These are phyloP conservation scores for Anastrepha obliqua DNA, from an alignment of 1,140 invertebrate species.

Conservation along the genomic window DNA sequence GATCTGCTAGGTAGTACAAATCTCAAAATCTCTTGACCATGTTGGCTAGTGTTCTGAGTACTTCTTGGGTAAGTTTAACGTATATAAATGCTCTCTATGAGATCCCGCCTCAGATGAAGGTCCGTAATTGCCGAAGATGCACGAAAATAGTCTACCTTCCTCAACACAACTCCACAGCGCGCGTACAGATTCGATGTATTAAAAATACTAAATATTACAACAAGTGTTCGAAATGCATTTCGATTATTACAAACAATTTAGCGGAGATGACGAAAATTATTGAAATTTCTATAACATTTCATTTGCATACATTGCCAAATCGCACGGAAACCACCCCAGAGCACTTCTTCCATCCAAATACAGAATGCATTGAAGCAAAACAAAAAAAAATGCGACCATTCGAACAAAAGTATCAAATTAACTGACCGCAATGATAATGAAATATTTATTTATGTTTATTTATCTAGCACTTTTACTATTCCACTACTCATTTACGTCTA, in stretches of 20 bases:
- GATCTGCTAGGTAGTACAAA: too few relatives aligned
- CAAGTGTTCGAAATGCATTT: slow-evolving; percentile 36
- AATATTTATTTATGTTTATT: slow-evolving; percentile 29
- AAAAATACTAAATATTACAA: neutral
- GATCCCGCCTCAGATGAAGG: too few relatives aligned
- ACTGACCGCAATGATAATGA: slow-evolving; percentile 23
- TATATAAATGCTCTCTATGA: too few relatives aligned
- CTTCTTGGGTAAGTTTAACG: too few relatives aligned
- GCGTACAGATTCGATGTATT: too few relatives aligned
- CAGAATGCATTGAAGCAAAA: neutral
- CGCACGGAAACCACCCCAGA: neutral
- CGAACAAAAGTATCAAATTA: neutral
- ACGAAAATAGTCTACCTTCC: too few relatives aligned
- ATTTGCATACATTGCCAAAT: neutral
- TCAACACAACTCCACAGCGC: too few relatives aligned
- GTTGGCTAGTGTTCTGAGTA: too few relatives aligned
- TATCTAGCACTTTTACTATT: neutral
- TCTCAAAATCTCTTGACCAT: too few relatives aligned
- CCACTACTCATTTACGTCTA: neutral
- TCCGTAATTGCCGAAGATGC: too few relatives aligned
- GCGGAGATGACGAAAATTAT: neutral
- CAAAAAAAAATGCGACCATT: neutral
- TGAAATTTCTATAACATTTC: neutral
- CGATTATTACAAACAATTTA: slow-evolving; percentile 7
- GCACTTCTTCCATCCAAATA: neutral